Evolutionary conservation across 2,888 invertebrate genomes (phyloP).

Genomic region (Monopis laevigella): DNA sequence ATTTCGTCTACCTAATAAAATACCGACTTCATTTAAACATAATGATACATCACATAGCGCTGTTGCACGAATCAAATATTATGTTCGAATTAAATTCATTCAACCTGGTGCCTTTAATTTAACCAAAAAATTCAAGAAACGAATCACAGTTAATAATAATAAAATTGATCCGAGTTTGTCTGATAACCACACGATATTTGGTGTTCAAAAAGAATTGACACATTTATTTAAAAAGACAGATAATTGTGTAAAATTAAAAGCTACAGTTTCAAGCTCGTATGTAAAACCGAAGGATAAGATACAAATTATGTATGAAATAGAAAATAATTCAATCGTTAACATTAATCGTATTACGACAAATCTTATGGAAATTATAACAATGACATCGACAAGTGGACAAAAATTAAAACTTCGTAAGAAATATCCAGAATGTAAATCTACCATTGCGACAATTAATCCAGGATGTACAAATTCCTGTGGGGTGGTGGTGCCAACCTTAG

Average conservation of each 20-base stretch:
- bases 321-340: slow-evolving; percentile 11
- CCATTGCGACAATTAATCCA: neutral
- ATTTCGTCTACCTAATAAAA: slow-evolving; percentile 25
- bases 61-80: slow-evolving; percentile 3
- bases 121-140: slow-evolving; percentile 2
- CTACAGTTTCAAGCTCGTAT: slow-evolving; percentile 13
- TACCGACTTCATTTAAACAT: slow-evolving; percentile 25
- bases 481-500: neutral
- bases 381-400: slow-evolving; percentile 1
- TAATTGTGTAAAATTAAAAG: slow-evolving; percentile 19
- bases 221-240: neutral
- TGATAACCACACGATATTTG: slow-evolving; percentile 1
- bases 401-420: neutral
- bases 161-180: neutral
- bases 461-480: neutral
- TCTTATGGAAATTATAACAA: slow-evolving; percentile 1
- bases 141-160: slow-evolving; percentile 1
- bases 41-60: neutral
- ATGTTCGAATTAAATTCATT: slow-evolving; percentile 3
- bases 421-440: neutral
- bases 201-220: neutral
- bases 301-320: slow-evolving; percentile 11
- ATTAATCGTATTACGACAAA: slow-evolving; percentile 12
- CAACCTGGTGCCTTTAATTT: neutral
- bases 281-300: slow-evolving; percentile 11